These are phyloP conservation scores for Neria commutata DNA, from an alignment of 2,888 invertebrate species.

Conservation along the genomic window DNA sequence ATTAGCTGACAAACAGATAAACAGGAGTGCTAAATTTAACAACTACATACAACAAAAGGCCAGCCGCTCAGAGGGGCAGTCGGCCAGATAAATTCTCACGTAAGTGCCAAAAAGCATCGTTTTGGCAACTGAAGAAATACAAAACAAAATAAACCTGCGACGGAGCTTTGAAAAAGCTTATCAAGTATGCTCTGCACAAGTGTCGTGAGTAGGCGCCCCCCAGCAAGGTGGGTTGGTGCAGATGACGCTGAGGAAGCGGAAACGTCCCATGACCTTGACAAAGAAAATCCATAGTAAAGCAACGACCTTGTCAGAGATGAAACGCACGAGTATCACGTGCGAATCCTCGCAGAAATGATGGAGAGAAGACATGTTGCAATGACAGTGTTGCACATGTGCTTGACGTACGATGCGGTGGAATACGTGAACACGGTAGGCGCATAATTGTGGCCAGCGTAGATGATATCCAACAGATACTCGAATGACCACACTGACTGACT, in stretches of 20 bases:
- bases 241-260: conserved; percentile 33
- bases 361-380: too few relatives aligned
- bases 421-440: not conserved
- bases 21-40: too few relatives aligned
- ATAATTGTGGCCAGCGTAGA: not conserved
- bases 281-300: conserved; percentile 33
- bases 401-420: not conserved
- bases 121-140: not conserved
- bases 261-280: conserved; percentile 53
- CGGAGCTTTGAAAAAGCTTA: not conserved
- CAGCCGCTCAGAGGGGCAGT: too few relatives aligned
- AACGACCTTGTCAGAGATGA: conserved; percentile 15
- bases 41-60: too few relatives aligned
- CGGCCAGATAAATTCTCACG: too few relatives aligned
- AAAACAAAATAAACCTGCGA: not conserved
- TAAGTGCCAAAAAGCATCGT: not conserved
- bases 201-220: not conserved
- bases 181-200: not conserved
- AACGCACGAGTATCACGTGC: too few relatives aligned
- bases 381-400: too few relatives aligned
- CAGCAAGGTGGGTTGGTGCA: conserved; percentile 10
- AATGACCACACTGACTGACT: not conserved
- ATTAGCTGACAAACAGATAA: too few relatives aligned
- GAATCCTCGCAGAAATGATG: too few relatives aligned
- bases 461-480: not conserved